These are phyloP conservation scores for Ctenosaura bakeri DNA, from an alignment of 2,797 vertebrate species.

Conservation along the genomic window DNA sequence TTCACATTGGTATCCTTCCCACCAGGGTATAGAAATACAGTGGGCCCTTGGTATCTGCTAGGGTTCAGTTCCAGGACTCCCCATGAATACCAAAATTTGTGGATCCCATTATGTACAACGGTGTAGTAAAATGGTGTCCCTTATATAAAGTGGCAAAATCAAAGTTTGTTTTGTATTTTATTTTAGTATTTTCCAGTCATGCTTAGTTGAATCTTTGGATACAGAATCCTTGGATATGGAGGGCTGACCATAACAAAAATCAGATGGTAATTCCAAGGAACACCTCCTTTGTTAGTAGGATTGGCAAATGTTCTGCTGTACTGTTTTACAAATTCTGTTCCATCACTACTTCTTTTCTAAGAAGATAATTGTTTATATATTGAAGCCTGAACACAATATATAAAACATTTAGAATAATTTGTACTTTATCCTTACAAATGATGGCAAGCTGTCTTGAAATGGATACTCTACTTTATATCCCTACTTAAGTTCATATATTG, in stretches of 20 bases:
- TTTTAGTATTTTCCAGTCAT: too few relatives aligned
- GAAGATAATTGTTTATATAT: neutral
- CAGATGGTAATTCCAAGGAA: neutral
- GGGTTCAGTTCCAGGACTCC: too few relatives aligned
- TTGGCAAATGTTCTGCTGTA: neutral
- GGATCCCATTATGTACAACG: too few relatives aligned
- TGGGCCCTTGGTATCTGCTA: too few relatives aligned
- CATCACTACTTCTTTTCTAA: neutral
- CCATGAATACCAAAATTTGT: too few relatives aligned
- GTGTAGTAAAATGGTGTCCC: too few relatives aligned
- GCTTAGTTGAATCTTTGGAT: too few relatives aligned
- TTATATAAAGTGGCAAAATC: too few relatives aligned
- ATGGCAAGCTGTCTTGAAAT: neutral
- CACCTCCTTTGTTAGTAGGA: slow-evolving; percentile 30
- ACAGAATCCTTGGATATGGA: too few relatives aligned
- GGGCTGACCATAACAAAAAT: slow-evolving; percentile 4
- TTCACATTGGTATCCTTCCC: too few relatives aligned
- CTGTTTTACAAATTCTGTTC: neutral
- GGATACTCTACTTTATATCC: slow-evolving; percentile 21
- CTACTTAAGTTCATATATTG: slow-evolving; percentile 24
- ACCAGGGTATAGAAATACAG: neutral
- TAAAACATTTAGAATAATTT: neutral
- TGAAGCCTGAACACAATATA: neutral
- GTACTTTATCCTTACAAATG: neutral
- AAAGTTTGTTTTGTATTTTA: too few relatives aligned